phyloP scores from a whole-genome alignment of 2,797 vertebrate genomes.

The Poliocrania exsul region DNA sequence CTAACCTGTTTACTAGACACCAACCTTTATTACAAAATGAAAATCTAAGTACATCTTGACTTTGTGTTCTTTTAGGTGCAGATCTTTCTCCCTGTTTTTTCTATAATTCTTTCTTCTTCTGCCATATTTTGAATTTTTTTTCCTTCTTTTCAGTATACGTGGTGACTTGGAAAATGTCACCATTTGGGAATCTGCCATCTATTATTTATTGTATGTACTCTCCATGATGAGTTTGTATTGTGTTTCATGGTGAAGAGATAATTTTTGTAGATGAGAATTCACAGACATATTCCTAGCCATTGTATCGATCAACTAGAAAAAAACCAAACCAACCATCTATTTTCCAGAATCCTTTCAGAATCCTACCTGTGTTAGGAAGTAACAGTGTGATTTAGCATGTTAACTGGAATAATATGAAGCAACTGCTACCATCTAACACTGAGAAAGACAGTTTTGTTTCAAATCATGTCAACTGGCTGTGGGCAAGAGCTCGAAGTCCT shows the following conservation, averaged over 20 bases:
- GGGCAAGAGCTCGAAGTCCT: background rate
- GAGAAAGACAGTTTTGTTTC: background rate
- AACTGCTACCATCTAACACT: background rate
- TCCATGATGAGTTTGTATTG: background rate
- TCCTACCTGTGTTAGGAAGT: background rate
- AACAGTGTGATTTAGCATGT: background rate
- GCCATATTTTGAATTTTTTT: background rate
- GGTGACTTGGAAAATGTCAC: background rate
- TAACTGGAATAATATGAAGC: background rate
- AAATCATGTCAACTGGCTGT: background rate
- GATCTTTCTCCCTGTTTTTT: background rate
- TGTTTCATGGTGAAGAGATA: background rate
- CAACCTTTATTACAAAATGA: background rate
- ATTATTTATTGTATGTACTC: background rate
- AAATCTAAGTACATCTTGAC: background rate
- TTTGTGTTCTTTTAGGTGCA: background rate
- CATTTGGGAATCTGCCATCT: background rate
- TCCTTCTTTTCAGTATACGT: background rate
- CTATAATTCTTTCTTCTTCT: background rate
- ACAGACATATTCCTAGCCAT: background rate
- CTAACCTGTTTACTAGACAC: background rate
- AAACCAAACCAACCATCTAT: rapidly evolving
- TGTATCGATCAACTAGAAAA: background rate
- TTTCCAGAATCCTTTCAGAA: background rate
- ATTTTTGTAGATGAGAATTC: background rate